Conservation (phyloP, 2,888 invertebrate species). For the Caenorhabditis drosophilae region DNA sequence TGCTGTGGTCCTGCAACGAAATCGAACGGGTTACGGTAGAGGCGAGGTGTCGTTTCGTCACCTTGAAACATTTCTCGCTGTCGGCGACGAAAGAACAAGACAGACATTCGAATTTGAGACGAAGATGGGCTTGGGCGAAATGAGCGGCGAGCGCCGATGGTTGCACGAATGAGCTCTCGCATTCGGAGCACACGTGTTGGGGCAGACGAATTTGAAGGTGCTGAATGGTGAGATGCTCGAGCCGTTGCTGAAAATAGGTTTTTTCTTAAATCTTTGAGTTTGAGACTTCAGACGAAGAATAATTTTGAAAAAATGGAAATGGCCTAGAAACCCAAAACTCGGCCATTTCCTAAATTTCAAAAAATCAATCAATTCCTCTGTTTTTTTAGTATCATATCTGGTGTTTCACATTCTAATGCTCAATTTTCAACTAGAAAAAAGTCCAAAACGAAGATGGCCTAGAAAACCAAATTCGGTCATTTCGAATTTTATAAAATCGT, state of each 20-base stretch:
- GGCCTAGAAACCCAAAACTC: no score
- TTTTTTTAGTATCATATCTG: no score
- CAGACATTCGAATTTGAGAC: constrained; percentile 27
- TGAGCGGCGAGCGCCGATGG: constrained; percentile 10
- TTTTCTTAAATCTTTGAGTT: not conserved
- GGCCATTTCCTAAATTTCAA: not conserved
- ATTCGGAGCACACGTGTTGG: constrained; percentile 28
- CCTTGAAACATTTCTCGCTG: constrained; percentile 37
- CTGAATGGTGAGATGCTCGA: constrained; percentile 35
- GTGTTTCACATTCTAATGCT: no score
- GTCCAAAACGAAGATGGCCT: no score
- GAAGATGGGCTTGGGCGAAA: constrained; percentile 27
- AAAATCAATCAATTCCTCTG: no score
- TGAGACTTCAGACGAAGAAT: not conserved
- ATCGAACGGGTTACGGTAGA: no score
- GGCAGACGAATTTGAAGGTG: constrained; percentile 33
- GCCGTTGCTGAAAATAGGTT: constrained; percentile 19
- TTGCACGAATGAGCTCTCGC: constrained; percentile 14
- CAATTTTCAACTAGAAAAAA: no score
- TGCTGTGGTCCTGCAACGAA: constrained; percentile 38
- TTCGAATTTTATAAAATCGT: no score
- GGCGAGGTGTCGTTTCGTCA: not conserved
- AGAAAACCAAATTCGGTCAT: no score
- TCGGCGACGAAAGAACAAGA: constrained; percentile 26
- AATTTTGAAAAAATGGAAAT: no score